phyloP scores from a whole-genome alignment of 2,113 vertebrate species.

The Ameiurus melas region DNA sequence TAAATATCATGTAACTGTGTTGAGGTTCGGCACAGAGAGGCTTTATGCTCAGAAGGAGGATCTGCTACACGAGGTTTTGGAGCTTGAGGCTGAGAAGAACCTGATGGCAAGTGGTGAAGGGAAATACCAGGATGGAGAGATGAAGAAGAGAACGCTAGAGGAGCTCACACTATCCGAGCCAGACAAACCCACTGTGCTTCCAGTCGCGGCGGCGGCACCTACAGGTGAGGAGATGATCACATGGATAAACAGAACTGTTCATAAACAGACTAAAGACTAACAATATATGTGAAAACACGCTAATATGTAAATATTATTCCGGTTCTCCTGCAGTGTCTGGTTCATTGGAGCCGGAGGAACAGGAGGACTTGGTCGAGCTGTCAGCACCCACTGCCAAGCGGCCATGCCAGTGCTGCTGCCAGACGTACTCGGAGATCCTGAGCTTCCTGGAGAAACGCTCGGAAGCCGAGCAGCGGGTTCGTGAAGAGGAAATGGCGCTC shows the following conservation, averaged over 20 bases:
- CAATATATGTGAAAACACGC: background rate
- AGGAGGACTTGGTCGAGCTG: constrained; percentile 62
- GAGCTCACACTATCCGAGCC: constrained; percentile 66
- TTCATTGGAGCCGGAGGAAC: constrained; percentile 65
- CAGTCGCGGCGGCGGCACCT: constrained; percentile 54
- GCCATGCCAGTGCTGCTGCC: constrained; percentile 78
- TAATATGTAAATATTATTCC: background rate
- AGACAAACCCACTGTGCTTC: constrained; percentile 67
- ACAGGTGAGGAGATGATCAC: constrained; percentile 42
- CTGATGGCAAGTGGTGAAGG: constrained; percentile 61
- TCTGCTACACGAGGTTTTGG: constrained; percentile 76
- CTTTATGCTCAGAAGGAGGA: constrained; percentile 78
- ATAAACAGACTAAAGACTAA: background rate
- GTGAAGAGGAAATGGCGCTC: constrained; percentile 74
- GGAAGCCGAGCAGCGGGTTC: constrained; percentile 75
- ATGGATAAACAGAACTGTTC: background rate
- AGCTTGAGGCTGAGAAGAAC: constrained; percentile 75
- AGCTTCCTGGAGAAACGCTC: constrained; percentile 78
- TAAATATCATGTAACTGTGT: constrained; percentile 25
- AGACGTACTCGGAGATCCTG: constrained; percentile 77
- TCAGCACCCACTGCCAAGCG: constrained; percentile 68
- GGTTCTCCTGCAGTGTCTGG: constrained; percentile 28
- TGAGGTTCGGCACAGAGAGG: constrained; percentile 75
- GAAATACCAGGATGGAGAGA: constrained; percentile 72
- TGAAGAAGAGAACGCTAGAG: constrained; percentile 65